Percentiles rank a stretch among this genome's conserved stretches.
phyloP scores from a whole-genome alignment of 2,113 vertebrate genomes.

The Eleginops maclovinus region DNA sequence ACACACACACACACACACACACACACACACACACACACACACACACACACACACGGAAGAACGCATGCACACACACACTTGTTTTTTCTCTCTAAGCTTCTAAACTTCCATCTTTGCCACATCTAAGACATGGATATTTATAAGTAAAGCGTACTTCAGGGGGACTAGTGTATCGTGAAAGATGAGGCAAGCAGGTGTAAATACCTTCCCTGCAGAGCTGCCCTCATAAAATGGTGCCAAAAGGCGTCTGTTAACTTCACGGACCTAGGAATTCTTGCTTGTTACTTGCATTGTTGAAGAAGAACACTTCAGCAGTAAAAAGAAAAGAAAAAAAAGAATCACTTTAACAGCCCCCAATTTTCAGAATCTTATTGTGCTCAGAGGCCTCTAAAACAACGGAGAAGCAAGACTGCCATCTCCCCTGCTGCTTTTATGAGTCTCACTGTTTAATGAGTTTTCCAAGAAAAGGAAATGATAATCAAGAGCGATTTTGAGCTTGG shows the following conservation, averaged over 20 bases:
- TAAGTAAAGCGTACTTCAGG: constrained; percentile 67
- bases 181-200: constrained; percentile 82
- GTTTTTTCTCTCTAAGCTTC: constrained; percentile 36
- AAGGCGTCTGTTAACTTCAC: constrained; percentile 68
- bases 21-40: constrained; percentile 14
- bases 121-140: constrained; percentile 69
- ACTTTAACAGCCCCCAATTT: constrained; percentile 70
- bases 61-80: constrained; percentile 8
- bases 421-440: constrained; percentile 72
- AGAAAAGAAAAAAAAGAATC: constrained; percentile 55
- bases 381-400: constrained; percentile 74
- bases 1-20: neutral
- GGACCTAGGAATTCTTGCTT: constrained; percentile 68
- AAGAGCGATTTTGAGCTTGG: constrained; percentile 69
- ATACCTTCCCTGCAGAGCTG: constrained; percentile 75
- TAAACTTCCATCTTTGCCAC: constrained; percentile 46
- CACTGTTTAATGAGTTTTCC: constrained; percentile 79
- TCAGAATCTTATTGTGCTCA: constrained; percentile 70
- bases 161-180: constrained; percentile 71
- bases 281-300: constrained; percentile 74
- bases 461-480: constrained; percentile 76
- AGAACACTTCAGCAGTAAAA: constrained; percentile 72
- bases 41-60: neutral
- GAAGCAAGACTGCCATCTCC: constrained; percentile 70
- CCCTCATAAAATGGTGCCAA: constrained; percentile 70